Evolutionary conservation across 2,888 invertebrate species (phyloP).

Genomic region (Agelastica alni): DNA sequence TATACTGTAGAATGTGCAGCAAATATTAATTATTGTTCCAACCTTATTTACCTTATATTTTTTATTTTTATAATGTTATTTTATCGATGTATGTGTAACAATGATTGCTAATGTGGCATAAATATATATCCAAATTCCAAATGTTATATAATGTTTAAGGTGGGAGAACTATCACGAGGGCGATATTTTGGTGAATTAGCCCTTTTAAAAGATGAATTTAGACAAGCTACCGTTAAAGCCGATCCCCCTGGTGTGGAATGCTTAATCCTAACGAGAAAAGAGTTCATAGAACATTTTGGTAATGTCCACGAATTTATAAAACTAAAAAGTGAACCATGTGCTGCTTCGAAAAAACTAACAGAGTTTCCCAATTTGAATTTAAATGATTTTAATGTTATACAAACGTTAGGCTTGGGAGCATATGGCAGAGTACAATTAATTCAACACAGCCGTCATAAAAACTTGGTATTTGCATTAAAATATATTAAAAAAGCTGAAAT

Average conservation of each 20-base stretch:
- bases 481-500: conserved; percentile 70
- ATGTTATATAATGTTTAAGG: conserved; percentile 3
- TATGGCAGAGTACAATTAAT: conserved; percentile 85
- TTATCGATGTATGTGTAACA: no score
- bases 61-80: no score
- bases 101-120: no score
- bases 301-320: conserved; percentile 65
- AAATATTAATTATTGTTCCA: no score
- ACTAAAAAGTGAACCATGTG: conserved; percentile 27
- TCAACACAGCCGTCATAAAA: conserved; percentile 48
- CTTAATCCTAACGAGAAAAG: conserved; percentile 77
- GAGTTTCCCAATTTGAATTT: conserved; percentile 55
- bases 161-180: conserved; percentile 17
- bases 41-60: no score
- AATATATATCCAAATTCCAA: no score
- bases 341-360: conserved; percentile 17
- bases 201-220: conserved; percentile 69
- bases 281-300: conserved; percentile 82
- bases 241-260: conserved; percentile 76
- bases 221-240: conserved; percentile 89
- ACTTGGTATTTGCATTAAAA: conserved; percentile 65
- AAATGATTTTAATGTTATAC: conserved; percentile 76
- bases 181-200: conserved; percentile 50
- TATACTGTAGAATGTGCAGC: no score
- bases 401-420: conserved; percentile 87